Evolutionary conservation across 2,797 vertebrate species (phyloP).

Genomic region (Somateria mollissima): DNA sequence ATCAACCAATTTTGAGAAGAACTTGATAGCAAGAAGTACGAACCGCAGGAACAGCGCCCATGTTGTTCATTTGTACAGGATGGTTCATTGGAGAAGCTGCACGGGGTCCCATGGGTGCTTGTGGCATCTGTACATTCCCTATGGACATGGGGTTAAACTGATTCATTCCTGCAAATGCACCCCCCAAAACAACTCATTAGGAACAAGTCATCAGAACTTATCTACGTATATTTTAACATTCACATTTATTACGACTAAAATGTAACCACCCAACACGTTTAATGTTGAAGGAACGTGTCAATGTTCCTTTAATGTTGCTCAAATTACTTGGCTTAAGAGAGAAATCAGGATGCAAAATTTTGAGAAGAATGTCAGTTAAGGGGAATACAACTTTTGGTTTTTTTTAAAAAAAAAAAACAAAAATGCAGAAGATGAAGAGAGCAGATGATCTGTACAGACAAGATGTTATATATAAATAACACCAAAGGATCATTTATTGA

Average conservation of each 20-base stretch:
- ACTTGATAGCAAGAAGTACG: conserved; percentile 45
- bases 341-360: background rate
- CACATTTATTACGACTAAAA: background rate
- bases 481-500: background rate
- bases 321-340: background rate
- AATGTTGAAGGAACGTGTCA: too few relatives aligned
- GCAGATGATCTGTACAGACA: background rate
- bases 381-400: background rate
- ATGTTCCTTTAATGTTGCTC: background rate
- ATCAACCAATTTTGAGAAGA: background rate
- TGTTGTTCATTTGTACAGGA: conserved; percentile 91
- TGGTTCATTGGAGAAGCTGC: conserved; percentile 95
- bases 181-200: conserved; percentile 75
- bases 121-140: conserved; percentile 91
- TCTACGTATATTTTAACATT: background rate
- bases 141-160: conserved; percentile 93
- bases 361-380: background rate
- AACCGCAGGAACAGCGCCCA: conserved; percentile 92
- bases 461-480: background rate
- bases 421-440: background rate
- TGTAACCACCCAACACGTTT: background rate
- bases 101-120: conserved; percentile 88
- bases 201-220: conserved; percentile 22
- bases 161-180: conserved; percentile 88
- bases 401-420: background rate